A percentile compares a stretch with the other conserved stretches of the same genome.
phyloP scores from a whole-genome alignment of 2,113 vertebrate genomes.

The Thunnus thynnus region DNA sequence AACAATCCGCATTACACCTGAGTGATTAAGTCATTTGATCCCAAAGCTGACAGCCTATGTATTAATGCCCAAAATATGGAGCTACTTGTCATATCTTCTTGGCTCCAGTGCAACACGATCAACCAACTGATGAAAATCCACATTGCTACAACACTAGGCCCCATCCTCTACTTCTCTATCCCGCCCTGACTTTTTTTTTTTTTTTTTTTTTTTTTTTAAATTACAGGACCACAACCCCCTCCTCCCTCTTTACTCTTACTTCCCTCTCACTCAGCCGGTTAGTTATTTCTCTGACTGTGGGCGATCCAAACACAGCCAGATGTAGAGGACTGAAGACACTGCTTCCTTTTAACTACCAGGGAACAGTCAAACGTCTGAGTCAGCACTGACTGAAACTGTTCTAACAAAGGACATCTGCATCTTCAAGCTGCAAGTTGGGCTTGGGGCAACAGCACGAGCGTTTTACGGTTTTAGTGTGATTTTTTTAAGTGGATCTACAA shows the following conservation, averaged over 20 bases:
- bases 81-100: not conserved
- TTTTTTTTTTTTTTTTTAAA: not conserved
- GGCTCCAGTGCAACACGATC: not conserved
- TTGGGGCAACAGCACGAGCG: not conserved
- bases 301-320: constrained; percentile 11
- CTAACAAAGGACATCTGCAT: not conserved
- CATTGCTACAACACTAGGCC: not conserved
- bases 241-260: constrained; percentile 12
- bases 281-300: constrained; percentile 8
- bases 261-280: constrained; percentile 18
- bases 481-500: not conserved
- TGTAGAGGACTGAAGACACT: not conserved
- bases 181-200: constrained; percentile 1
- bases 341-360: constrained; percentile 7
- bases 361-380: constrained; percentile 9
- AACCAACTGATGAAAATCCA: not conserved
- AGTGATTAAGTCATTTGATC: constrained; percentile 1
- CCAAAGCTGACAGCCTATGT: not conserved
- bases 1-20: not conserved
- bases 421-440: not conserved
- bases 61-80: too few relatives aligned
- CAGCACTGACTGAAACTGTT: not conserved
- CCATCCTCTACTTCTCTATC: not conserved
- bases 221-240: not conserved
- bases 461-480: not conserved